phyloP scores from a whole-genome alignment of 1,140 invertebrate species.

The Dreissena polymorpha region DNA sequence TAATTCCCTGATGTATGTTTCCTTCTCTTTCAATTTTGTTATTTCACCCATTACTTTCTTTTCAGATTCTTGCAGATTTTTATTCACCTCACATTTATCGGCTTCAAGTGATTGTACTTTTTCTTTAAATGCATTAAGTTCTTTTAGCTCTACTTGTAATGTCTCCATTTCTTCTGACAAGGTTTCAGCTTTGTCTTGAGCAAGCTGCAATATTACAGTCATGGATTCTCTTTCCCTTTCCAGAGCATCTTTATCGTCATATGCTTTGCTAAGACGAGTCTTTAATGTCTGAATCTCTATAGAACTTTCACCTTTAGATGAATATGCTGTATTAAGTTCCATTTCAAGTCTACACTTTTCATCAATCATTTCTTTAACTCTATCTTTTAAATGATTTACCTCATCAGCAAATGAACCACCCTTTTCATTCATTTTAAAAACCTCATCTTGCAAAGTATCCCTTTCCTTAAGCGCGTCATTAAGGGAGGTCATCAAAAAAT shows the following conservation, averaged over 20 bases:
- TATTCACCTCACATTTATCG: constrained; percentile 33
- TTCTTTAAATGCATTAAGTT: constrained; percentile 49
- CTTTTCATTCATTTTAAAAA: constrained; percentile 68
- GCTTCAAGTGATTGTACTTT: constrained; percentile 54
- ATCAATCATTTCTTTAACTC: constrained; percentile 66
- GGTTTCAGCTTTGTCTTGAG: constrained; percentile 67
- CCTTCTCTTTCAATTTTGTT: constrained; percentile 65
- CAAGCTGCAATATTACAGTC: constrained; percentile 68
- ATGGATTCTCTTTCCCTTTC: constrained; percentile 74
- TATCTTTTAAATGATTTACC: constrained; percentile 67
- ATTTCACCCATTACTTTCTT: constrained; percentile 34
- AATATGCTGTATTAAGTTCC: constrained; percentile 61
- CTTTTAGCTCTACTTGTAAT: constrained; percentile 50
- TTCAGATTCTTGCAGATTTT: constrained; percentile 9
- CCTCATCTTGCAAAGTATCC: constrained; percentile 68
- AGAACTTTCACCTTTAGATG: constrained; percentile 63
- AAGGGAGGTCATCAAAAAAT: constrained; percentile 67
- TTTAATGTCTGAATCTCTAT: constrained; percentile 62
- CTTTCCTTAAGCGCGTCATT: constrained; percentile 73
- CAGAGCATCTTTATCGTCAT: constrained; percentile 63
- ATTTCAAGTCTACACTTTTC: constrained; percentile 63
- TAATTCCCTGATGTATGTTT: constrained; percentile 66
- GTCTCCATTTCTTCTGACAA: constrained; percentile 61
- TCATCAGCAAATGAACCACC: constrained; percentile 59
- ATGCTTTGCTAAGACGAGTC: constrained; percentile 56